Base-by-base conservation (phyloP, 2,797 vertebrate genomes). In the Schizopygopsis pylzovi region DNA sequence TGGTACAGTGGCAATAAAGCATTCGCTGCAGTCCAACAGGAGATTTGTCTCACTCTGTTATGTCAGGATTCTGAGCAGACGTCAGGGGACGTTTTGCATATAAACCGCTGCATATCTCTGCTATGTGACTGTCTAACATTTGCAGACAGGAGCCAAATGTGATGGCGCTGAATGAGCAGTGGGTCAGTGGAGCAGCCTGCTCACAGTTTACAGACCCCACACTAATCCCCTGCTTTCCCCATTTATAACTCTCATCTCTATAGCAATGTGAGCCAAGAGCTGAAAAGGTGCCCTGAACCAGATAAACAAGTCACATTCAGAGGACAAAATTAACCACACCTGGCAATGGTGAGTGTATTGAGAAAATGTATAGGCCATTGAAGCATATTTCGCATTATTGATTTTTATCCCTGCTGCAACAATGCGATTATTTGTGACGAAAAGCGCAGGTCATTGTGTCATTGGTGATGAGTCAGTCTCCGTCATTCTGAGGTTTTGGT, bases 191-290 rank as follows among this genome's bases (percentile, higher is more conserved):
- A 89, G 43, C 43, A 83, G 65, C 63, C 72, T 13, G 67, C 70
- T 70, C 56, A 61, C 73, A 82, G 45, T 87, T 80, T 81, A 77
- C 76, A 81, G 72, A 81, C 83, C 79, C 49, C 43, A 84, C 67
- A 37, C 59, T 79, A 86, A 86, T 88, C 82, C 65, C 56, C 37
- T 75, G 4, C 52, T 81, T 77, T 75, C 28, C 85, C 65, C 81
- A 86, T 87, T 79, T 82, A 85, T 72, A 82, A 76, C 63, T 63
- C 59, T 77, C 79, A 87, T 86, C 85, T 82, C 68, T 85, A 86
- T 79, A 79, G 41, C 67, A 20, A 85, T 75, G 63, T 56, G 68
- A 67, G 75, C 33, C 75, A 80, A 43, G 63, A 65, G 78, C 81
- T 3, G 63, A 73, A 81, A 78, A 80, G 73, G 41, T 28, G 20